Percentiles rank a stretch among this genome's conserved stretches.
phyloP scores from a whole-genome alignment of 2,113 vertebrate genomes.

The Ginglymostoma cirratum region DNA sequence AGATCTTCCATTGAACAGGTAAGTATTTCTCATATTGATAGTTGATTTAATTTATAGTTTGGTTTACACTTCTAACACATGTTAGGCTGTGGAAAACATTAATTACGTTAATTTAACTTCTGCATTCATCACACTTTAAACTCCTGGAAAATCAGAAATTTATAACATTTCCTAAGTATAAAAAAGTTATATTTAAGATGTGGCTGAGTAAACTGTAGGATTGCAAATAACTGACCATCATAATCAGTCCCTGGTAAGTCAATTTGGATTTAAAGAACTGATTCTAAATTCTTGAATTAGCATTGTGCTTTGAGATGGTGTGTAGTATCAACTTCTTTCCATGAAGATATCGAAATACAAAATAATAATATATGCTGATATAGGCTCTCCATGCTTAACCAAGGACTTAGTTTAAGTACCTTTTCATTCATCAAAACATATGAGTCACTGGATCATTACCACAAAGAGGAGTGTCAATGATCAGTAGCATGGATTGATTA shows the following conservation, averaged over 20 bases:
- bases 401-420: background rate
- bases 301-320: background rate
- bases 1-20: background rate
- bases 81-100: background rate
- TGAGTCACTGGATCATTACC: background rate
- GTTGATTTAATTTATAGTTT: background rate
- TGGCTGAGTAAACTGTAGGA: background rate
- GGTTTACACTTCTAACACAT: background rate
- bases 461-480: background rate
- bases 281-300: background rate
- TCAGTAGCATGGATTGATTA: background rate
- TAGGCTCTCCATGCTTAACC: background rate
- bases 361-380: background rate
- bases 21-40: background rate
- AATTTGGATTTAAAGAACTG: background rate
- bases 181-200: background rate
- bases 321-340: background rate
- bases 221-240: background rate
- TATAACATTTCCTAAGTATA: background rate
- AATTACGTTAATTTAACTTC: background rate
- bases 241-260: background rate
- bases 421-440: no score
- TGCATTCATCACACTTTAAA: background rate
- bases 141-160: background rate
- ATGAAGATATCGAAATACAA: background rate